Conservation (phyloP, 2,797 vertebrate species). For the Neosilurus hyrtlii region DNA sequence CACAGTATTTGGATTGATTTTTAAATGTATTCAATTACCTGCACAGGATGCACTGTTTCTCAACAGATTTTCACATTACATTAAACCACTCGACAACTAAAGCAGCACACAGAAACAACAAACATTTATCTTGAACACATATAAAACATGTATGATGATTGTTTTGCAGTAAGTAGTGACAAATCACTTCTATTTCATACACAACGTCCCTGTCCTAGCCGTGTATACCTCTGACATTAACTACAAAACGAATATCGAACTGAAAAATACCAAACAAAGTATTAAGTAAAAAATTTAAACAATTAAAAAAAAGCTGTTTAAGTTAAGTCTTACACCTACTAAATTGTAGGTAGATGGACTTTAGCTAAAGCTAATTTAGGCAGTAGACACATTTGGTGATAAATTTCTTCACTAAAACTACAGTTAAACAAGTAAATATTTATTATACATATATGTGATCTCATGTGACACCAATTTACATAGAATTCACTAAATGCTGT, state of each 20-base stretch:
- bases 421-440: neutral
- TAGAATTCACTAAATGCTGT: neutral
- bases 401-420: neutral
- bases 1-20: neutral
- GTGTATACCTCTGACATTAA: neutral
- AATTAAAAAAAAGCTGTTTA: too few species aligned
- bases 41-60: neutral
- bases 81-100: neutral
- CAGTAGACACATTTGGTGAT: slow-evolving; percentile 23
- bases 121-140: slow-evolving; percentile 7
- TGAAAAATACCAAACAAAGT: neutral
- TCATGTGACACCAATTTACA: slow-evolving; percentile 16
- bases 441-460: neutral
- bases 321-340: neutral
- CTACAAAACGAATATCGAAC: neutral
- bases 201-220: neutral
- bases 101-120: neutral
- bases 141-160: neutral
- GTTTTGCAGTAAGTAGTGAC: neutral
- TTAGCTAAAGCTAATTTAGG: slow-evolving; percentile 19
- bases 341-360: neutral
- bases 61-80: slow-evolving; percentile 9
- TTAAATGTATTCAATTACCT: neutral
- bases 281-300: too few species aligned
- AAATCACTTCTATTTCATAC: neutral